Base-by-base conservation (phyloP, 2,888 invertebrate species). In the Onchidella celtica region DNA sequence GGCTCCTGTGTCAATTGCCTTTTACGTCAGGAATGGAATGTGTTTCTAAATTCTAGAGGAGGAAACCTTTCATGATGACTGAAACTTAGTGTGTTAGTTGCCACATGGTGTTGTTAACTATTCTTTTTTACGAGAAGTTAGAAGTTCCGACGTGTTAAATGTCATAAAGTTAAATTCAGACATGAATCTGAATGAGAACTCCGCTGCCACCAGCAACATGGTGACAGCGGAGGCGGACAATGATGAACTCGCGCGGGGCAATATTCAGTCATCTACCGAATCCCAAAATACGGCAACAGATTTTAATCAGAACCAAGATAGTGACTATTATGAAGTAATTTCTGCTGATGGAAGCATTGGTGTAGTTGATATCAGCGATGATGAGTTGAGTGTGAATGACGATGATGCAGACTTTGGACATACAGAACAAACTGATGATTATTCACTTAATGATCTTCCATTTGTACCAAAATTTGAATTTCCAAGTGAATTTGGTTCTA, bases 381-480 rank as follows among this genome's bases (percentile, higher is more conserved):
- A 73, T 0, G 1, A 24, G 34, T 32, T 32, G 24, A n/a, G 27
- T 72, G n/a, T 32, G 27, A 6, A 17, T n/a, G n/a, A 11, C n/a
- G 59, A 27, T 0, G 14, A 2, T 55, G 17, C 73, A n/a, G 34
- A 14, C 6, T 34, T 36, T 24, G 36, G 34, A 21, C 32, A 36
- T 27, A 77, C 34, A 32, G 55, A 34, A 47, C 34, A n/a, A 27
- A 66, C 0, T 40, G 68, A 77, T 32, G 47, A 11, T 4, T 55
- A 34, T 34, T 65, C 79, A 21, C 76, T 76, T 70, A n/a, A 17
- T 38, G 55, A 76, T 63, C 70, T 76, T 34, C 81, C 81, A 36
- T 81, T 76, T 70, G 81, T 81, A 61, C 81, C 81, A 29, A 76
- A 81, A 61, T 69, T 76, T 72, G 79, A 79, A 27, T 79, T 79